These are phyloP conservation scores for Ennomos fuscantarius DNA, from an alignment of 2,888 invertebrate species.

Conservation along the genomic window DNA sequence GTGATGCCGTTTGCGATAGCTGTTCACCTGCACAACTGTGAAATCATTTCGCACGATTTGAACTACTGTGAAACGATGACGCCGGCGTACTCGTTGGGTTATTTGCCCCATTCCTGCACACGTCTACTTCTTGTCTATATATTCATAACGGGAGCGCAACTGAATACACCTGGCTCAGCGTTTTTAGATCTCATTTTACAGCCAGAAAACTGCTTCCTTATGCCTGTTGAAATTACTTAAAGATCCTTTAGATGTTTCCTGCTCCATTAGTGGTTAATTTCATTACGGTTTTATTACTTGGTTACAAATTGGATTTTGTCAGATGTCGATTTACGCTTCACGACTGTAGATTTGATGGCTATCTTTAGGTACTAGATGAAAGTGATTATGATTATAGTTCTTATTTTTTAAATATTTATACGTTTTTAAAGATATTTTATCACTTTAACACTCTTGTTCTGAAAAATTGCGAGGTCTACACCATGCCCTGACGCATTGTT, in stretches of 20 bases:
- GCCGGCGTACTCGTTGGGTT: conserved; percentile 12
- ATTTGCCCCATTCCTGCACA: conserved; percentile 7
- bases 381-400: no score
- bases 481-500: no score
- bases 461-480: no score
- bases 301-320: no score
- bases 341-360: no score
- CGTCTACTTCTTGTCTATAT: no score
- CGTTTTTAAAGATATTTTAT: no score
- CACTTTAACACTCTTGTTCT: no score
- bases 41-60: conserved; percentile 40
- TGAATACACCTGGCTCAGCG: conserved; percentile 22
- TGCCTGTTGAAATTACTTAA: conserved; percentile 11
- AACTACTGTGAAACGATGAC: conserved; percentile 29
- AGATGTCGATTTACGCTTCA: no score
- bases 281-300: background rate
- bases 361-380: no score
- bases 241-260: conserved; percentile 5
- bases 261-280: background rate
- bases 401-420: no score
- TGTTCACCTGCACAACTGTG: conserved; percentile 34
- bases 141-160: conserved; percentile 25
- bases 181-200: conserved; percentile 19
- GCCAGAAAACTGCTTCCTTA: conserved; percentile 21
- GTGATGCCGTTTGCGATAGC: conserved; percentile 26